Evolutionary conservation across 2,888 invertebrate genomes (phyloP).

Genomic region (Capitulum mitella): DNA sequence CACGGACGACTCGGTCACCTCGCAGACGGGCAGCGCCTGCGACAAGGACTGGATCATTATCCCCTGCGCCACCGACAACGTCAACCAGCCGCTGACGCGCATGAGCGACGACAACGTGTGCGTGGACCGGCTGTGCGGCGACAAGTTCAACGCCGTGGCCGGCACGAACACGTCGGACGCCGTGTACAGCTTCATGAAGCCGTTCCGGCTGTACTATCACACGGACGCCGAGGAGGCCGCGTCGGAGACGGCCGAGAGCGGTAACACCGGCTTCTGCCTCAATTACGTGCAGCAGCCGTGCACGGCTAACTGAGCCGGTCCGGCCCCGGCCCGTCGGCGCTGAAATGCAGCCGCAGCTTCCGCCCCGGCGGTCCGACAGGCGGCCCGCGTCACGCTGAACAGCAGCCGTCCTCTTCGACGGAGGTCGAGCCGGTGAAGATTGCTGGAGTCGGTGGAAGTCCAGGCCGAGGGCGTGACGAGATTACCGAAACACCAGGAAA

Average conservation of each 20-base stretch:
- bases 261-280: slow-evolving; percentile 36
- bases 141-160: slow-evolving; percentile 28
- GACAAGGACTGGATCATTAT: slow-evolving; percentile 35
- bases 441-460: no score
- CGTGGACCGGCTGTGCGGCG: slow-evolving; percentile 34
- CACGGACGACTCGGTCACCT: neutral
- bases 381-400: no score
- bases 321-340: no score
- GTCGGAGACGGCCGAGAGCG: slow-evolving; percentile 28
- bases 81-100: slow-evolving; percentile 27
- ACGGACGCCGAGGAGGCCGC: slow-evolving; percentile 28
- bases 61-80: slow-evolving; percentile 32
- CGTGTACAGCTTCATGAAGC: slow-evolving; percentile 29
- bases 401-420: no score
- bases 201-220: slow-evolving; percentile 35
- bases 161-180: slow-evolving; percentile 26
- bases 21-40: slow-evolving; percentile 25
- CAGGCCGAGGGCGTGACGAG: no score
- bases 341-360: no score
- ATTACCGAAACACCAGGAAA: no score
- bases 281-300: slow-evolving; percentile 36
- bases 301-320: neutral
- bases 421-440: no score
- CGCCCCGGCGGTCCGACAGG: no score
- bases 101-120: slow-evolving; percentile 27